Evolutionary conservation across 2,797 vertebrate species (phyloP), one percentile per base, ranked within the genome.

Genomic region (Micrastur ruficollis): DNA sequence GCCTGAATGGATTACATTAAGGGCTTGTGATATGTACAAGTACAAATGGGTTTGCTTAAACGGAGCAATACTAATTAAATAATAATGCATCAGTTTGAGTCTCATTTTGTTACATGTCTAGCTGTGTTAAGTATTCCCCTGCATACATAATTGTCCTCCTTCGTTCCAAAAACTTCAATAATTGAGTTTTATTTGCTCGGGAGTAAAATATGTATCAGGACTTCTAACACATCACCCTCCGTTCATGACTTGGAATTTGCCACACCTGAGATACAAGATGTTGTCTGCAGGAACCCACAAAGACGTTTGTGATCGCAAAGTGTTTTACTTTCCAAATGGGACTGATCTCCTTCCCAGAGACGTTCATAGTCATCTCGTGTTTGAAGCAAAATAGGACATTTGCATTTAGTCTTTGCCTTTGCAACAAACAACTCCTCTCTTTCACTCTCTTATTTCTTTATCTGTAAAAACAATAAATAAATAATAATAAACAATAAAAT

Each of bases 11-110:
- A 78, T 91, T 92, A 49, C 68, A 61, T 31, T 80, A 56, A 81
- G 67, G 46, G 26, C 14, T 68, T 70, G 42, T 68, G 82, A 67
- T 82, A 50, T 5, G n/a, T 80, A 87, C 67, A 87, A 93, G 91
- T 88, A 94, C 42, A 94, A 96, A 96, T 81, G 53, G 74, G 50
- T 22, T 88, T 89, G 61, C 38, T 95, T 62, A 90, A 94, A 93
- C 0, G 0, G 42, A 94, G 81, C 87, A 91, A 91, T 93, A 68
- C 68, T 88, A 93, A 96, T 96, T 96, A 96, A 96, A 96, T 91
- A 95, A 94, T 91, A 95, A 95, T 96, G 80, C 61, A 88, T 94
- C 92, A 50, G 29, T 91, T 34, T 93, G 68, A 96, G 87, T 79
- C 89, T 94, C 65, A 68, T 91, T 97, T 93, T 88, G 58, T 91